These are phyloP conservation scores for Sebastes flavidus DNA, from an alignment of 2,797 vertebrate genomes.

Conservation along the genomic window DNA sequence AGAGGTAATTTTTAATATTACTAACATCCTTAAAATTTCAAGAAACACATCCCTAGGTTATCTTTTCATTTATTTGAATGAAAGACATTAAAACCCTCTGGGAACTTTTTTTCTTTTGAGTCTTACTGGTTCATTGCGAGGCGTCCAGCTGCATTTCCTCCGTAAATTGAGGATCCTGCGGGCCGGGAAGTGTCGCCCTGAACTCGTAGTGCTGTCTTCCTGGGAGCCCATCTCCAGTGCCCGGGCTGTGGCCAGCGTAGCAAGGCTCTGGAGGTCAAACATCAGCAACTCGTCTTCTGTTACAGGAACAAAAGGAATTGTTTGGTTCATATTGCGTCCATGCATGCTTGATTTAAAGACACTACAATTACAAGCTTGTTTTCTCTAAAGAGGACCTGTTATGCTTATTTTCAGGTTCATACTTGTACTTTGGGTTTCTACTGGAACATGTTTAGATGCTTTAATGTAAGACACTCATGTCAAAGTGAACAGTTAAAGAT, in stretches of 20 bases:
- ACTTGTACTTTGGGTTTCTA: too few species aligned
- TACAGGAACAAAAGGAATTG: not conserved
- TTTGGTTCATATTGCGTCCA: not conserved
- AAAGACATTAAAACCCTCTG: not conserved
- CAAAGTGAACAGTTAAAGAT: not conserved
- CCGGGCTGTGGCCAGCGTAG: slow-evolving; percentile 92
- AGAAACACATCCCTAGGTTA: not conserved
- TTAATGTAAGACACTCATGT: not conserved
- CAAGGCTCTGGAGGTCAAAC: slow-evolving; percentile 92
- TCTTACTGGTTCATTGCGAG: slow-evolving; percentile 92
- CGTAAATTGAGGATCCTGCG: slow-evolving; percentile 88
- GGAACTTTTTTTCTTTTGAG: not conserved
- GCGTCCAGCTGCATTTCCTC: slow-evolving; percentile 93
- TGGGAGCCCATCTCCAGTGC: slow-evolving; percentile 87
- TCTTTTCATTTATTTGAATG: not conserved
- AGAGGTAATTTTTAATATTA: slow-evolving; percentile 1
- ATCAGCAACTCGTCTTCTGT: slow-evolving; percentile 87
- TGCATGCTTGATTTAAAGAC: not conserved
- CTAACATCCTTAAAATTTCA: not conserved
- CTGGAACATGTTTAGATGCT: too few species aligned
- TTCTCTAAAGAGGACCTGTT: too few species aligned
- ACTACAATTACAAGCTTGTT: not conserved
- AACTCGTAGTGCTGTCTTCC: slow-evolving; percentile 61
- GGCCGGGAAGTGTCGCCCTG: slow-evolving; percentile 70
- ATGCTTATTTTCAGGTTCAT: too few species aligned